These are phyloP conservation scores for Dynastes grantii DNA, from an alignment of 2,888 invertebrate species.

Conservation along the genomic window DNA sequence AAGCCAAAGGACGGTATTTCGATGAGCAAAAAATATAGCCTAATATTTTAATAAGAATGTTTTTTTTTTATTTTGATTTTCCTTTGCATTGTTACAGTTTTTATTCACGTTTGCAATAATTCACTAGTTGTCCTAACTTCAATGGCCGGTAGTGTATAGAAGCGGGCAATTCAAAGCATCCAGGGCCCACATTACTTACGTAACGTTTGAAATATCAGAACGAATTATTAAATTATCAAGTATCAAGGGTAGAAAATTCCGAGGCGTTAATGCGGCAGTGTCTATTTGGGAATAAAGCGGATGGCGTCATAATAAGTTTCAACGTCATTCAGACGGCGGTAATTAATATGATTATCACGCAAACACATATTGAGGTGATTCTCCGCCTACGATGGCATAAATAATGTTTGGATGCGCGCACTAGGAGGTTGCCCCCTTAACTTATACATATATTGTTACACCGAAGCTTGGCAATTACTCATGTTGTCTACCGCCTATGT, in stretches of 20 bases:
- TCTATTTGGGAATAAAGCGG: not conserved
- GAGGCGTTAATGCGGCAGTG: not conserved
- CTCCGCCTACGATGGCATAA: not conserved
- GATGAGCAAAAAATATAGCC: too few species aligned
- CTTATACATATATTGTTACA: not conserved
- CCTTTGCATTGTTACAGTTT: too few species aligned
- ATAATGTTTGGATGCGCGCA: slow-evolving; percentile 4
- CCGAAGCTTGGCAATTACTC: not conserved
- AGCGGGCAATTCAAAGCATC: too few species aligned
- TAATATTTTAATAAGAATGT: too few species aligned
- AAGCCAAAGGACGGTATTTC: too few species aligned
- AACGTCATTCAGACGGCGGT: slow-evolving; percentile 1
- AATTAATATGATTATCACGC: slow-evolving; percentile 24
- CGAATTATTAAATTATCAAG: not conserved
- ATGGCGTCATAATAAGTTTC: not conserved
- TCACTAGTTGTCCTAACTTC: too few species aligned
- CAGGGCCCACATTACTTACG: too few species aligned
- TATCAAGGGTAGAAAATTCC: not conserved
- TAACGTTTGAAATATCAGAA: not conserved
- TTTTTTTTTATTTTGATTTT: too few species aligned
- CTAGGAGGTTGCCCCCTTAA: slow-evolving; percentile 9
- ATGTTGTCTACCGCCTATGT: not conserved
- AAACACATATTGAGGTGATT: not conserved
- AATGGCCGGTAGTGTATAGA: too few species aligned
- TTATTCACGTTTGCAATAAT: too few species aligned